Evolutionary conservation across 2,888 invertebrate genomes (phyloP).

Genomic region (Physocephala rufipes): DNA sequence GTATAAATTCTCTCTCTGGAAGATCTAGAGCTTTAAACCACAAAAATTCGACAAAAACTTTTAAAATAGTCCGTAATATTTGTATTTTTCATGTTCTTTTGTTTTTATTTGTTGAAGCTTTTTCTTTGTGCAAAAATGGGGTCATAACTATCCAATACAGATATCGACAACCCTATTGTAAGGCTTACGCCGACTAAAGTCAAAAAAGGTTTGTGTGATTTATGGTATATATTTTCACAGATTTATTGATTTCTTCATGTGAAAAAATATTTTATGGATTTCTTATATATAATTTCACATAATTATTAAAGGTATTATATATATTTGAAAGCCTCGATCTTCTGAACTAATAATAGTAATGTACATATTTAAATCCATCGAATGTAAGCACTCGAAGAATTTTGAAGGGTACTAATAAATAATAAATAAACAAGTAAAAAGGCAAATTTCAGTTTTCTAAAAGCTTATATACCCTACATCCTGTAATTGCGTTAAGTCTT

Average conservation of each 20-base stretch:
- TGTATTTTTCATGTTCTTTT: too few species aligned
- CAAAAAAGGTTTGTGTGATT: constrained; percentile 24
- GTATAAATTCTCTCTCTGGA: background rate
- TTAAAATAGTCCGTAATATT: too few species aligned
- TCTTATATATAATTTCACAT: background rate
- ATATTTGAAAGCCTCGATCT: background rate
- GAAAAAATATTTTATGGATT: background rate
- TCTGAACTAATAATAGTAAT: too few species aligned
- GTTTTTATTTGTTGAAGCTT: constrained; percentile 4
- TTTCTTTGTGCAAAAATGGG: constrained; percentile 16
- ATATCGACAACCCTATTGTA: constrained; percentile 4
- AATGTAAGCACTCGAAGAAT: too few species aligned
- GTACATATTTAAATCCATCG: too few species aligned
- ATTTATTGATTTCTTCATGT: background rate
- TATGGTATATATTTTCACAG: background rate
- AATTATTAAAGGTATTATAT: background rate
- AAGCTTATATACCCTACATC: too few species aligned
- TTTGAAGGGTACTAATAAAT: too few species aligned
- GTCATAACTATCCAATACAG: constrained; percentile 24
- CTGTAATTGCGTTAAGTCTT: too few species aligned
- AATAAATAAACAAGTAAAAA: too few species aligned
- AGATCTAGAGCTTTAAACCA: background rate
- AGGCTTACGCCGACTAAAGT: background rate
- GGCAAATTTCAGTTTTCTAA: too few species aligned
- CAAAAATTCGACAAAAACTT: background rate